A percentile compares a stretch with the other conserved stretches of the same genome.
phyloP scores from a whole-genome alignment of 2,888 invertebrate genomes.

The Leptopilina drosophilae region DNA sequence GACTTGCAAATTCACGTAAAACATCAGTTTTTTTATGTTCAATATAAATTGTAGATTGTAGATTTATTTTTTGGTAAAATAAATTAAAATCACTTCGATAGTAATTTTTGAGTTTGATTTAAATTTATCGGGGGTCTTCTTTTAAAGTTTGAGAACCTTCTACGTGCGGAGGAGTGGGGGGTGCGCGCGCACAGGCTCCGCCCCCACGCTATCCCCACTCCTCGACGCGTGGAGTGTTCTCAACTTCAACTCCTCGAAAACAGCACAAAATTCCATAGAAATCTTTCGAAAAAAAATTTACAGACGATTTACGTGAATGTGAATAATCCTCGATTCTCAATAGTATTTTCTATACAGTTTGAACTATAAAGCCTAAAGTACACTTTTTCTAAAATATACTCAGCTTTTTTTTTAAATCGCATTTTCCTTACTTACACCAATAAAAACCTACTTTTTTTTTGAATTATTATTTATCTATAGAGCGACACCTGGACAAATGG shows the following conservation, averaged over 20 bases:
- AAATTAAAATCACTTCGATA: not conserved
- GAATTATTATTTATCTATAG: conserved; percentile 8
- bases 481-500: conserved; percentile 37
- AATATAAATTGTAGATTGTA: not conserved
- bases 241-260: no score
- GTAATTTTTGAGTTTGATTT: not conserved
- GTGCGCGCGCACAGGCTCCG: no score
- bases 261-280: not conserved
- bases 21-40: not conserved
- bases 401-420: conserved; percentile 29
- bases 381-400: conserved; percentile 32
- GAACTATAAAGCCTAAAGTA: conserved; percentile 20
- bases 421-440: conserved; percentile 17
- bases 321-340: conserved; percentile 9
- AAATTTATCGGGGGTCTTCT: no score
- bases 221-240: no score
- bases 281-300: not conserved
- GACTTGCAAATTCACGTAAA: not conserved
- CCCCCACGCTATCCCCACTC: no score
- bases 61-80: not conserved
- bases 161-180: no score
- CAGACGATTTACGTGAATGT: not conserved
- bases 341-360: not conserved
- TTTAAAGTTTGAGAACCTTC: no score
- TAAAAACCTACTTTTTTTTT: conserved; percentile 18